Conservation (phyloP, 2,888 invertebrate species). For the Erpobdella octoculata region DNA sequence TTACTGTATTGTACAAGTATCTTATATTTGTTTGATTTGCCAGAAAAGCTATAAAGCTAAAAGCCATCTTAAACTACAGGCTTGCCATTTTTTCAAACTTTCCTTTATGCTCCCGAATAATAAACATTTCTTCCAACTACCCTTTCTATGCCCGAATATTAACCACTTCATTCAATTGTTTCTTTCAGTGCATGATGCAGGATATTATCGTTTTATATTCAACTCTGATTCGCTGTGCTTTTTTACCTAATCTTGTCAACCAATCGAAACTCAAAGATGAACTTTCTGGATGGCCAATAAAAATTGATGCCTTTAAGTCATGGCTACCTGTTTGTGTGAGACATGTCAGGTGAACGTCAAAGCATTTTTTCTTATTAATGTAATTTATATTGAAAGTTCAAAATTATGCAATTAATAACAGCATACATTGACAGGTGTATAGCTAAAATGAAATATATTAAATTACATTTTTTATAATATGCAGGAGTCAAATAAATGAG, state of each 20-base stretch:
- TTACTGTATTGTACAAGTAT: too few species aligned
- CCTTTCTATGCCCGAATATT: neutral
- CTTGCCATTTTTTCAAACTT: too few species aligned
- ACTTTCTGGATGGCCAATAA: conserved; percentile 56
- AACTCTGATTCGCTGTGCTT: conserved; percentile 65
- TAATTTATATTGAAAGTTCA: neutral
- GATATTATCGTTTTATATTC: conserved; percentile 69
- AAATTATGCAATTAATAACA: too few species aligned
- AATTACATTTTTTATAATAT: neutral
- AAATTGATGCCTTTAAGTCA: conserved; percentile 48
- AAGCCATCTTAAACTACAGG: too few species aligned
- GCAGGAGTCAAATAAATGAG: neutral
- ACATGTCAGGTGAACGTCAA: conserved; percentile 62
- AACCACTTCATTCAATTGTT: too few species aligned
- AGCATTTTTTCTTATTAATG: neutral
- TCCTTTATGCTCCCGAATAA: too few species aligned
- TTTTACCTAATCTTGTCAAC: conserved; percentile 62
- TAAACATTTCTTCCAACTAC: too few species aligned
- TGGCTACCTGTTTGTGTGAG: conserved; percentile 75
- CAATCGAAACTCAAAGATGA: conserved; percentile 48
- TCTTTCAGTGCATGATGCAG: conserved; percentile 66
- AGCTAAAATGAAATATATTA: too few species aligned
- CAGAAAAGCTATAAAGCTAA: too few species aligned
- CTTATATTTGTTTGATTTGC: too few species aligned
- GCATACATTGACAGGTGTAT: too few species aligned